Base-by-base conservation (phyloP, 2,888 invertebrate genomes). In the Calephelis perditalis region DNA sequence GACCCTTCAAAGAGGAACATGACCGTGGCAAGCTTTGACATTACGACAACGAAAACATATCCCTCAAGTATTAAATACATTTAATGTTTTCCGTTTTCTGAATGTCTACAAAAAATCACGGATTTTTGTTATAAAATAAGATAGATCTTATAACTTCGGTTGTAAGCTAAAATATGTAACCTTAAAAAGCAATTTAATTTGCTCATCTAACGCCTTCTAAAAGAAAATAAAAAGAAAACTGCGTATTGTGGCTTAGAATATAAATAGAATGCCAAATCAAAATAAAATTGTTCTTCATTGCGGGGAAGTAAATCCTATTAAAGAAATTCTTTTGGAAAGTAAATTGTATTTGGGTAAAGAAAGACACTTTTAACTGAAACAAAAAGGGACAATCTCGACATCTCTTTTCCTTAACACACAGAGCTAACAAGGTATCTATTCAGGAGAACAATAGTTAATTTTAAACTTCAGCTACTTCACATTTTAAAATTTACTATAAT, bases 321-420 rank as follows among this genome's bases (percentile, higher is more conserved):
- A 69, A 70, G 67, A 71, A 74, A 72, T 73, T 63, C 63, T 69
- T 74, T 71, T 69, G 64, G 65, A 67, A 11, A 71, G 67, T 65
- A 60, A 71, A 63, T 63, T 62, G 54, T 10, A 54, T 63, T 61
- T 40, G 45, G 49, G 36, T 58, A 35, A 49, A 56, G 36, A 40
- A 56, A 46, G 46, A 10, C 11, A 26, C 15, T 55, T 56, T 61
- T 58, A 35, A 40, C 12, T 9, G 55, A 56, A 58, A 15, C 56
- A 37, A 15, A 59, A 59, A 54, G 44, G 46, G 15, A 49, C 49
- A n/a, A 8, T 54, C 12, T 45, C 10, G 37, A 45, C 54, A 59
- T 59, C 44, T 44, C 44, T 55, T 59, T 45, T 12, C 8, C n/a
- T 10, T 58, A 26, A 5, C 0, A 40, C 40, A 40, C 8, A 40